Conservation (phyloP, 2,888 invertebrate species). For the Brachylomia viminalis region DNA sequence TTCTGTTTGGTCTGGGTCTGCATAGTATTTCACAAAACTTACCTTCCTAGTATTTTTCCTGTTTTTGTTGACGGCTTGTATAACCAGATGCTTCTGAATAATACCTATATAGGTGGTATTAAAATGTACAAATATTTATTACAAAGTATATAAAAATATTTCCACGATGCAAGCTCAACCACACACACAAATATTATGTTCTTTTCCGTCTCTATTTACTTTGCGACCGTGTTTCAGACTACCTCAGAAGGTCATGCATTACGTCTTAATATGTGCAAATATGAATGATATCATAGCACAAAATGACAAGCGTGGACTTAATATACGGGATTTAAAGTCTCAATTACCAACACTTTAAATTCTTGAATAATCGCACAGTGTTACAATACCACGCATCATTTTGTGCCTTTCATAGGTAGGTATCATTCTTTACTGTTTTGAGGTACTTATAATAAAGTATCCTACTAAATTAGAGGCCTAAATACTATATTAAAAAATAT, state of each 20-base stretch:
- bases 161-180: conserved; percentile 31
- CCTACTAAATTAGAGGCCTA: too few species aligned
- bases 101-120: not conserved
- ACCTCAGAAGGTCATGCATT: conserved; percentile 46
- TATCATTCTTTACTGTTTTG: not conserved
- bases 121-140: conserved; percentile 7
- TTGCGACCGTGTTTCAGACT: conserved; percentile 32
- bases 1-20: not conserved
- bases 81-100: not conserved
- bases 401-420: not conserved
- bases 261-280: conserved; percentile 60
- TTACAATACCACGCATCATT: conserved; percentile 19
- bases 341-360: conserved; percentile 43
- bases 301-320: conserved; percentile 26
- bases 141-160: conserved; percentile 1
- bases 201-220: conserved; percentile 34
- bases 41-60: not conserved
- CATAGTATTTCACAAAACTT: not conserved
- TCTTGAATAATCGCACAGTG: conserved; percentile 5
- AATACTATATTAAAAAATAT: too few species aligned
- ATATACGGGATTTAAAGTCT: conserved; percentile 34
- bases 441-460: too few species aligned
- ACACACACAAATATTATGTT: conserved; percentile 18
- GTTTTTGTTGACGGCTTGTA: not conserved
- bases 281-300: conserved; percentile 59